Evolutionary conservation across 2,797 vertebrate genomes (phyloP).

Genomic region (Ptychadena robeensis): DNA sequence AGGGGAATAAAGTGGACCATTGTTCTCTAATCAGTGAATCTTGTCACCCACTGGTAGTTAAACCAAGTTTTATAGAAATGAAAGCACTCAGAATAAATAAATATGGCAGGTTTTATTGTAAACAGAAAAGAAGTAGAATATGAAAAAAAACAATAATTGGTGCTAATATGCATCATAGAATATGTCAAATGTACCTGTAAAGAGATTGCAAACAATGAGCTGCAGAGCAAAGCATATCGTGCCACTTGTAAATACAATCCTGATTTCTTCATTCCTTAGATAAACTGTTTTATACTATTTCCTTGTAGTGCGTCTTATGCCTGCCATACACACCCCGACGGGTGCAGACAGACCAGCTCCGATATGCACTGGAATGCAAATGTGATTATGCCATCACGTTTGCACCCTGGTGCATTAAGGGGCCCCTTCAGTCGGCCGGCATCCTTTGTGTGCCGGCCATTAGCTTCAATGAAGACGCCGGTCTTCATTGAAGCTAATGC

Average conservation of each 20-base stretch:
- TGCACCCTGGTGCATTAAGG: too few relatives aligned
- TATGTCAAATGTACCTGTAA: slow-evolving; percentile 14
- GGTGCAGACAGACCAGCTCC: too few relatives aligned
- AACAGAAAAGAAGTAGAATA: slow-evolving; percentile 34
- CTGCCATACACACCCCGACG: too few relatives aligned
- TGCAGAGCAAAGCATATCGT: background rate
- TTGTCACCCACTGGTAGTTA: slow-evolving; percentile 48
- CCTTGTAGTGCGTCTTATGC: too few relatives aligned
- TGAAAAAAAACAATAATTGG: slow-evolving; percentile 44
- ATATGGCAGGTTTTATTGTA: slow-evolving; percentile 42
- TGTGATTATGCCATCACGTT: too few relatives aligned
- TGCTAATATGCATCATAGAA: slow-evolving; percentile 42
- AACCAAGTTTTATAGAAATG: slow-evolving; percentile 39
- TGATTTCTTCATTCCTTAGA: too few relatives aligned
- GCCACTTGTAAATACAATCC: background rate
- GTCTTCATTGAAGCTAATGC: too few relatives aligned
- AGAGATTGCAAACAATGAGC: slow-evolving; percentile 19
- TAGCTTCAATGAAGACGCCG: too few relatives aligned
- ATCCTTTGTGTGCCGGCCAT: too few relatives aligned
- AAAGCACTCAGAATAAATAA: slow-evolving; percentile 49
- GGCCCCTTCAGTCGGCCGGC: too few relatives aligned
- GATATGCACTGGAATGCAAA: too few relatives aligned
- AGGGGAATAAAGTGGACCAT: slow-evolving; percentile 42
- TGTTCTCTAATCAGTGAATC: slow-evolving; percentile 21
- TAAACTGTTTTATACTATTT: too few relatives aligned